Percentiles rank a stretch among this genome's conserved stretches.
phyloP scores from a whole-genome alignment of 2,888 invertebrate genomes.

The Dusona sp. region DNA sequence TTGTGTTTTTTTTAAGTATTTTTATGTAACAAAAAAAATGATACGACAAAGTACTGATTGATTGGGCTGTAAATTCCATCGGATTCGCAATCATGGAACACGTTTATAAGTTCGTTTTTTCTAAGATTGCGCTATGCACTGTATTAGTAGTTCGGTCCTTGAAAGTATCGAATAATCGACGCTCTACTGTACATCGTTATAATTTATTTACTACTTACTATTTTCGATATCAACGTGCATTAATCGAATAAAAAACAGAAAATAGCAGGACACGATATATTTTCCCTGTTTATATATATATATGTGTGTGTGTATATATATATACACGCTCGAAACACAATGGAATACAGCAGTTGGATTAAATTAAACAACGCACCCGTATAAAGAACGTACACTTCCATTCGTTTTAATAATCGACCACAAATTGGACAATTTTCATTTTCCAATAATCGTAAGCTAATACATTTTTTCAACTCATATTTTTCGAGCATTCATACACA shows the following conservation, averaged over 20 bases:
- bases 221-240: neutral
- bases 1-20: neutral
- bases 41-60: neutral
- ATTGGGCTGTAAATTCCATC: neutral
- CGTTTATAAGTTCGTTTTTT: neutral
- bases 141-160: neutral
- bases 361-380: slow-evolving; percentile 24
- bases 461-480: slow-evolving; percentile 8
- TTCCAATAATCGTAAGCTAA: slow-evolving; percentile 16
- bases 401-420: slow-evolving; percentile 1
- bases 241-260: neutral
- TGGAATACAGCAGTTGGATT: slow-evolving; percentile 9
- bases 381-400: slow-evolving; percentile 12
- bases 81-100: neutral
- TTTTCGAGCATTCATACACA: neutral
- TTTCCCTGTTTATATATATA: neutral
- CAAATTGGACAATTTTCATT: neutral
- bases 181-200: neutral
- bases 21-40: slow-evolving; percentile 1
- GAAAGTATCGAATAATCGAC: neutral
- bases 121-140: neutral
- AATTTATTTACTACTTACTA: neutral
- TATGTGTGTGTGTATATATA: neutral
- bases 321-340: slow-evolving; percentile 30
- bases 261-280: slow-evolving; percentile 19